Evolutionary conservation across 2,113 vertebrate species (phyloP).

Genomic region (Crotalus horridus): DNA sequence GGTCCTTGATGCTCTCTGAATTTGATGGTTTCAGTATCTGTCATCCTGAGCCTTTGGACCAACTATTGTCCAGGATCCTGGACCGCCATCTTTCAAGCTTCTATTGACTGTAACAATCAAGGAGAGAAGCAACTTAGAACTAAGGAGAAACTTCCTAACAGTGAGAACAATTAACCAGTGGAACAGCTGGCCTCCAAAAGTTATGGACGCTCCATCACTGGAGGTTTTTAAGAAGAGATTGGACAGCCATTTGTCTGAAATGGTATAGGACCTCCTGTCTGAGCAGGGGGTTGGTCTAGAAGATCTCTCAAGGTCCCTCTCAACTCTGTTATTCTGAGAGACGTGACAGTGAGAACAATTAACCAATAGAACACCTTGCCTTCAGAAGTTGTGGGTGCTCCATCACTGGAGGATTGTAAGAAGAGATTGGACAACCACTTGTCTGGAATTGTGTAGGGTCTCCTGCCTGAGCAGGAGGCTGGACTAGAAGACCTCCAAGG

Average conservation of each 20-base stretch:
- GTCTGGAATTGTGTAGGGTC: not conserved
- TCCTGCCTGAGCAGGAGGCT: not conserved
- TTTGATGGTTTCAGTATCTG: not conserved
- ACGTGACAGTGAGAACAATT: not conserved
- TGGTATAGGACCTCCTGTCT: no score
- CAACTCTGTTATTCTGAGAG: no score
- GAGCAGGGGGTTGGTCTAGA: no score
- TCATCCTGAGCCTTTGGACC: not conserved
- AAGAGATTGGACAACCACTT: not conserved
- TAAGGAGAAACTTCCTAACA: not conserved
- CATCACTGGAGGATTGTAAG: not conserved
- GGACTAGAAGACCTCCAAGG: not conserved
- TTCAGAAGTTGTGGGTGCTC: not conserved
- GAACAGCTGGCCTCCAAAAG: no score
- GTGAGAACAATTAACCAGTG: not conserved
- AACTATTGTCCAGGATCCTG: not conserved
- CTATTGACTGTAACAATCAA: not conserved
- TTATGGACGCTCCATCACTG: no score
- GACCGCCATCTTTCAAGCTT: not conserved
- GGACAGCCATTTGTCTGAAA: no score
- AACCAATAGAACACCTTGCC: no score
- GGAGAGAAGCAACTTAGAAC: not conserved
- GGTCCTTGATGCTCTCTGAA: no score
- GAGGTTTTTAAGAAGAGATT: no score
- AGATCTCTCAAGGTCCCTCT: no score